phyloP scores from a whole-genome alignment of 1,140 invertebrate genomes.

The Asobara japonica region DNA sequence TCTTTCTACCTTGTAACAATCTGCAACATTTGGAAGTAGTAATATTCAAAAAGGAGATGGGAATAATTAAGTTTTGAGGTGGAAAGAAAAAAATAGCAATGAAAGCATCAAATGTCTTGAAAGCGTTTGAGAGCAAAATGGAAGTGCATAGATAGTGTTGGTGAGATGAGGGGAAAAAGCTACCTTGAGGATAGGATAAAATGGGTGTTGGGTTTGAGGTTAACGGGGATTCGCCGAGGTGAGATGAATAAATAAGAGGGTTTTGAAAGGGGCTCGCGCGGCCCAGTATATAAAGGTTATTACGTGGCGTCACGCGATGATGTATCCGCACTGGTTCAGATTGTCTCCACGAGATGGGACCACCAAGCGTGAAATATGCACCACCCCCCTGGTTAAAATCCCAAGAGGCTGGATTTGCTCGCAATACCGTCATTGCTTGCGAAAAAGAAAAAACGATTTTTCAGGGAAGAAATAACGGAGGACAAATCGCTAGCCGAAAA shows the following conservation, averaged over 20 bases:
- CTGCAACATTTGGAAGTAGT: not conserved
- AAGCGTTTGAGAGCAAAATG: constrained; percentile 9
- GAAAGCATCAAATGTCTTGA: not conserved
- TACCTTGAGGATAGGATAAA: constrained; percentile 13
- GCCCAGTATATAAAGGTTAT: constrained; percentile 51
- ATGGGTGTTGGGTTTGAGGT: constrained; percentile 2
- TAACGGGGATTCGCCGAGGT: constrained; percentile 47
- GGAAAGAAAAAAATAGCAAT: not conserved
- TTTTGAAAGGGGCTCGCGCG: constrained; percentile 56
- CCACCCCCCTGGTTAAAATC: constrained; percentile 59
- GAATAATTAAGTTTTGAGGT: not conserved
- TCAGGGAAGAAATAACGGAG: constrained; percentile 5
- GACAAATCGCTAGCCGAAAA: not conserved
- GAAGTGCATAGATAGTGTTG: not conserved
- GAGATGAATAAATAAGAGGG: constrained; percentile 67
- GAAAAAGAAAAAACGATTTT: constrained; percentile 41
- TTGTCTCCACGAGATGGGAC: constrained; percentile 67
- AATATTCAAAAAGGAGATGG: not conserved
- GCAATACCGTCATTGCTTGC: constrained; percentile 60
- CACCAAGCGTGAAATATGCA: constrained; percentile 67
- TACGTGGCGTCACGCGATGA: constrained; percentile 66
- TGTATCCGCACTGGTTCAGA: constrained; percentile 65
- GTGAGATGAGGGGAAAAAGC: not conserved
- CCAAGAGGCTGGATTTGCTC: constrained; percentile 54
- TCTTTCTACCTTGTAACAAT: constrained; percentile 4